Evolutionary conservation across 2,113 vertebrate genomes (phyloP).

Genomic region (Salvator merianae): DNA sequence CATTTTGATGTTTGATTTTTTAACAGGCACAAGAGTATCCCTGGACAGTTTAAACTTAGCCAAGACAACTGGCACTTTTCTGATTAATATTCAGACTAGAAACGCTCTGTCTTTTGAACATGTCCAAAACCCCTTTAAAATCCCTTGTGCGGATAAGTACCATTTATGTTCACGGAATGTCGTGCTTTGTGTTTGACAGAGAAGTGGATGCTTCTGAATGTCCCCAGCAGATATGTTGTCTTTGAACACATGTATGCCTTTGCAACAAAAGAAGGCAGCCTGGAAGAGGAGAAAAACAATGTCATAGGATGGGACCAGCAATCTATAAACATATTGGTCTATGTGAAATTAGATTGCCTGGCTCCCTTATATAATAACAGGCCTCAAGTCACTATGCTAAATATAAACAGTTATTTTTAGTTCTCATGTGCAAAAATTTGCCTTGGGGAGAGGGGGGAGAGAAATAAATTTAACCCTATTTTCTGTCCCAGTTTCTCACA

Average conservation of each 20-base stretch:
- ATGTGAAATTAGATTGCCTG: neutral
- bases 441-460: conserved; percentile 64
- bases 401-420: conserved; percentile 74
- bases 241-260: conserved; percentile 29
- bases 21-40: conserved; percentile 49
- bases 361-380: conserved; percentile 63
- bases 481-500: conserved; percentile 39
- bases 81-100: conserved; percentile 8
- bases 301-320: neutral
- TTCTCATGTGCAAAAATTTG: conserved; percentile 51
- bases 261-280: conserved; percentile 28
- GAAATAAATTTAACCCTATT: conserved; percentile 66
- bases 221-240: neutral
- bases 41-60: conserved; percentile 28
- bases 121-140: neutral
- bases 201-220: conserved; percentile 36
- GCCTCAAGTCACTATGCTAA: conserved; percentile 63
- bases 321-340: conserved; percentile 50
- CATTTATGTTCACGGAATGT: neutral
- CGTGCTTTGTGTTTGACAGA: conserved; percentile 23
- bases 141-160: conserved; percentile 21
- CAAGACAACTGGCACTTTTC: conserved; percentile 35
- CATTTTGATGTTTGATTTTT: conserved; percentile 53
- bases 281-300: neutral
- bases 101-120: conserved; percentile 18